Percentiles rank a stretch among this genome's conserved stretches.
Evolutionary conservation across 2,888 invertebrate species (phyloP).

Genomic region (Myopa testacea): DNA sequence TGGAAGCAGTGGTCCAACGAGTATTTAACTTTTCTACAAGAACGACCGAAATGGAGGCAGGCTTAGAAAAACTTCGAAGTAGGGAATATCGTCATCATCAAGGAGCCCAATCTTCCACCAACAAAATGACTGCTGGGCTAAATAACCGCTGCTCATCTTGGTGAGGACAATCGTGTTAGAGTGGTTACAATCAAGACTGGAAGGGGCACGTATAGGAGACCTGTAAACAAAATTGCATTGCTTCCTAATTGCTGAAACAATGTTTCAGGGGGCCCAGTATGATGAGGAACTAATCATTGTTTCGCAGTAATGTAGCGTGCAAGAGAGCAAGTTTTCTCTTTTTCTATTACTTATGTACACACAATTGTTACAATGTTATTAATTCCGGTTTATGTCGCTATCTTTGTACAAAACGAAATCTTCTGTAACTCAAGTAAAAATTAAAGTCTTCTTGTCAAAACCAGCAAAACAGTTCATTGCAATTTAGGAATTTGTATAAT

Average conservation of each 20-base stretch:
- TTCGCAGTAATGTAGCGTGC: too few species aligned
- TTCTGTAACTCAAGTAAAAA: too few species aligned
- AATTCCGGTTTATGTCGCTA: too few species aligned
- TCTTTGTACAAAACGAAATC: too few species aligned
- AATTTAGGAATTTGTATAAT: too few species aligned
- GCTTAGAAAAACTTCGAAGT: not conserved
- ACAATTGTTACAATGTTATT: too few species aligned
- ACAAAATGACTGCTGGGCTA: slow-evolving; percentile 43
- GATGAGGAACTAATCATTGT: too few species aligned
- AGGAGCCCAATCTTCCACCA: slow-evolving; percentile 43
- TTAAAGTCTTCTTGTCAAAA: too few species aligned
- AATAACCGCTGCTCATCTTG: slow-evolving; percentile 29
- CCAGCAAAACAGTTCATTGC: too few species aligned
- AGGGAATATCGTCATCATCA: slow-evolving; percentile 35
- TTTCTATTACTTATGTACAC: too few species aligned
- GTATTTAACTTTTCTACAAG: slow-evolving; percentile 39
- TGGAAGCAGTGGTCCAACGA: slow-evolving; percentile 37
- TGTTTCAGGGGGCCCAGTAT: not conserved
- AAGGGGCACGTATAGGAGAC: slow-evolving; percentile 32
- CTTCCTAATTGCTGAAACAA: slow-evolving; percentile 5
- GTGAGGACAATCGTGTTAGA: slow-evolving; percentile 40
- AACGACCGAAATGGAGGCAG: slow-evolving; percentile 34
- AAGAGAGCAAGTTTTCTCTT: too few species aligned
- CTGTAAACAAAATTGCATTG: slow-evolving; percentile 2
- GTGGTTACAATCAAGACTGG: slow-evolving; percentile 43